Evolutionary conservation across 64 coral and sea anemone genomes (phyloP).

Genomic region (Porites lutea): DNA sequence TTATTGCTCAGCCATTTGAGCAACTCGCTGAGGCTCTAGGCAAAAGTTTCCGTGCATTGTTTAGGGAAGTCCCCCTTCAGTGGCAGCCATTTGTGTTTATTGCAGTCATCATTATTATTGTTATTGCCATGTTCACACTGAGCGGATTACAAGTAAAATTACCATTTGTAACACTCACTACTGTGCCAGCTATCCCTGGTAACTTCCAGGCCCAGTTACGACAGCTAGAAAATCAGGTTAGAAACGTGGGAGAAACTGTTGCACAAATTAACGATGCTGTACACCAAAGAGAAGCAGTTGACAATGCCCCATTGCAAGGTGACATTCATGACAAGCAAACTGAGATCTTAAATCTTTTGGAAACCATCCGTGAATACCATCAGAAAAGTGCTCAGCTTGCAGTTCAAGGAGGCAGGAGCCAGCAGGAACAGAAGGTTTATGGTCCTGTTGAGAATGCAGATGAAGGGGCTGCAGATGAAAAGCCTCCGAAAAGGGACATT

Average conservation of each 20-base stretch:
- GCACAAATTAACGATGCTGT: neutral
- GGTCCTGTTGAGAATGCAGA: neutral
- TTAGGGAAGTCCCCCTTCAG: conserved; percentile 80
- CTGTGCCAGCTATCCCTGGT: conserved; percentile 9
- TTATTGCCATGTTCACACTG: conserved; percentile 68
- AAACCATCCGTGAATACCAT: conserved; percentile 29
- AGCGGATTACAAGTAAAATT: conserved; percentile 81
- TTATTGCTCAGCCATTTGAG: conserved; percentile 90
- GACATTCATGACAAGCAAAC: neutral
- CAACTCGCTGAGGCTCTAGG: conserved; percentile 89
- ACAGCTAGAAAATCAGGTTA: conserved; percentile 21
- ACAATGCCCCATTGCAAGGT: neutral
- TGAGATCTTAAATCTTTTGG: conserved; percentile 6
- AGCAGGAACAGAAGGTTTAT: neutral
- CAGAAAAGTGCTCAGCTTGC: neutral
- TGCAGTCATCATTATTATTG: conserved; percentile 53
- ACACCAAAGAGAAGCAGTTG: conserved; percentile 8
- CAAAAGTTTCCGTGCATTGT: conserved; percentile 92
- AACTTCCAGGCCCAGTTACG: conserved; percentile 1
- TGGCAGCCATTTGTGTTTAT: conserved; percentile 96
- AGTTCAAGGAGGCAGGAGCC: neutral
- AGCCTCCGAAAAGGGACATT: neutral
- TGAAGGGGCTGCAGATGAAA: neutral
- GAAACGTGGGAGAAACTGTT: neutral
- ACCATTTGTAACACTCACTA: conserved; percentile 58